Base-by-base conservation (phyloP, 92 coral and sea anemone genomes). In the Ricordea florida region DNA sequence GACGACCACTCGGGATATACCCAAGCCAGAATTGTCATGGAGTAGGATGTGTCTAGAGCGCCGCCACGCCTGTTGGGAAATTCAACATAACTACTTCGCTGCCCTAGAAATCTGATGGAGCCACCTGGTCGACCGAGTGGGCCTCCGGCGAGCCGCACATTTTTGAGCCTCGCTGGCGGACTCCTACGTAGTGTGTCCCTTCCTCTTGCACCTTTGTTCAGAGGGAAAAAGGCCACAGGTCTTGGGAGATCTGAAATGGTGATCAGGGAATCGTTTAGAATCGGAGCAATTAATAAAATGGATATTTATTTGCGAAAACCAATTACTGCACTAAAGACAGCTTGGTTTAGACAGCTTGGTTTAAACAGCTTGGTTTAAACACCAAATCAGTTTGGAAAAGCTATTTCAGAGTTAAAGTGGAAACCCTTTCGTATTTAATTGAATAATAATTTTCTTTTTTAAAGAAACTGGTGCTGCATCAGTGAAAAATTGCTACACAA, bases 1-100 rank as follows among this genome's bases (percentile, higher is more conserved):
- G 78, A 52, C 1, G 70, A 16, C 9, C 87, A 77, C 17, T 77
- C 81, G 2, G 91, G 91, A 25, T 56, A 85, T 48, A 79, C 63
- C 81, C 83, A 85, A 14, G 78, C 82, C 30, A 72, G 51, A 5
- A 85, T 74, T n/a, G 91, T 85, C 44, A 85, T 72, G 30, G 87
- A 80, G 30, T 57, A 40, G 1, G 76, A 63, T 3, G 90, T 77
- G 42, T 85, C 90, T 11, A 85, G 38, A 14, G 85, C 90, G 8
- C 90, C 85, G 52, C 85, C 75, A 29, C 68, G 40, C 13, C 62
- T 47, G 75, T 75, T 85, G 14, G 87, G 91, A 64, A 85, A 80
- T 17, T 79, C 82, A 37, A 85, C 51, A 62, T 53, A 85, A 51
- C 91, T 85, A 28, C 41, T 48, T 14, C 16, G 51, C 32, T 28